Conservation (phyloP, 2,888 invertebrate species). For the Flexamia atlantica region DNA sequence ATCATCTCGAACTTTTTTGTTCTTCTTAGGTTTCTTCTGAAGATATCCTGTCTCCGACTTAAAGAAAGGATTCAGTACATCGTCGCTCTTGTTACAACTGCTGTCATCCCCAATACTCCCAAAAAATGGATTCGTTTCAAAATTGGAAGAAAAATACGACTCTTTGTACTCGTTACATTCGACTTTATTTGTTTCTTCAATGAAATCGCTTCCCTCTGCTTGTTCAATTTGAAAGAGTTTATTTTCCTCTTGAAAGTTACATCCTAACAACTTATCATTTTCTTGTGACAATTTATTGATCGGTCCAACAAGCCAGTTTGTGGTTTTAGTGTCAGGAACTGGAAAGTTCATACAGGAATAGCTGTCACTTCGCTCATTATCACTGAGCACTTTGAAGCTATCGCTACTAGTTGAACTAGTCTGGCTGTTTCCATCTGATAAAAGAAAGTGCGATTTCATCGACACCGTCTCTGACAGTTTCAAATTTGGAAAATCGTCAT, state of each 20-base stretch:
- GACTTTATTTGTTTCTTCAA: background rate
- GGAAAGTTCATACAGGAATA: background rate
- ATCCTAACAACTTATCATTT: background rate
- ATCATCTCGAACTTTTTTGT: background rate
- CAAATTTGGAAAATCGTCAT: slow-evolving; percentile 1
- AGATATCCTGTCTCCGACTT: background rate
- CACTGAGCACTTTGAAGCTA: background rate
- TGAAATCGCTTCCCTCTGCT: background rate
- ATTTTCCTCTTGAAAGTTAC: background rate
- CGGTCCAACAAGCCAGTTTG: background rate
- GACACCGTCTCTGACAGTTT: slow-evolving; percentile 26
- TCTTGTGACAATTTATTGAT: background rate
- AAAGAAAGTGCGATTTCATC: background rate
- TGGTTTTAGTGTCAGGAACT: background rate
- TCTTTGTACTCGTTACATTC: background rate
- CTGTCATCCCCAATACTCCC: background rate
- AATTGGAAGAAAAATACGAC: background rate
- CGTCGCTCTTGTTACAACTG: background rate
- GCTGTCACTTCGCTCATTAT: background rate
- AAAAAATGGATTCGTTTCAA: background rate
- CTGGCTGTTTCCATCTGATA: background rate
- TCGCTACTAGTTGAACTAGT: slow-evolving; percentile 2
- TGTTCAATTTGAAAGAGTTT: background rate
- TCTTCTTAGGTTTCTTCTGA: slow-evolving; percentile 27
- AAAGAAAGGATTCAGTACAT: background rate